Evolutionary conservation across 2,113 vertebrate genomes (phyloP).

Genomic region (Colinus virginianus): DNA sequence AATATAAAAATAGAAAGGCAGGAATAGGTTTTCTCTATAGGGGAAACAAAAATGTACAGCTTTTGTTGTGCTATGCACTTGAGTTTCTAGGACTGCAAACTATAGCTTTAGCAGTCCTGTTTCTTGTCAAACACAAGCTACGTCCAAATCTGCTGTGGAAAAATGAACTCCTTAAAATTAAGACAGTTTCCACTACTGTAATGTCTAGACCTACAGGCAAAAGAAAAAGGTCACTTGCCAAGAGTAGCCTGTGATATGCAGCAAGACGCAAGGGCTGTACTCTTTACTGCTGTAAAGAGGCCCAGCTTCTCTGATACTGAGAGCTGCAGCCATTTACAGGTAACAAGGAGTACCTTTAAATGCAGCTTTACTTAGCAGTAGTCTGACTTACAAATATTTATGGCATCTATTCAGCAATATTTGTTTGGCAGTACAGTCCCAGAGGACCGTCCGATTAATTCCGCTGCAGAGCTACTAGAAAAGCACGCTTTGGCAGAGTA

Average conservation of each 20-base stretch:
- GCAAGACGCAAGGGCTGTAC: not conserved
- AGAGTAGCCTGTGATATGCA: conserved; percentile 3
- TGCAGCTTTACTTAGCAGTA: not conserved
- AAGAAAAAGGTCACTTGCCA: conserved; percentile 13
- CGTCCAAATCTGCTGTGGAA: conserved; percentile 1
- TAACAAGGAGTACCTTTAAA: not conserved
- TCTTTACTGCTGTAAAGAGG: not conserved
- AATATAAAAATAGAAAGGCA: not conserved
- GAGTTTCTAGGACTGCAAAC: not conserved
- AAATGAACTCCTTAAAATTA: conserved; percentile 39
- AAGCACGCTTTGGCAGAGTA: not conserved
- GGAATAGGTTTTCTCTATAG: not conserved
- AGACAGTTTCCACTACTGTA: conserved; percentile 35
- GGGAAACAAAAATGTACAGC: not conserved
- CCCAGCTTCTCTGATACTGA: not conserved
- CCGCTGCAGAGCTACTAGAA: not conserved
- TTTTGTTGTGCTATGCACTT: not conserved
- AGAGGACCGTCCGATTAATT: not conserved
- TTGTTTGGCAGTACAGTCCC: not conserved
- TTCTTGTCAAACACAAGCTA: conserved; percentile 38
- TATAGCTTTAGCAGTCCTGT: conserved; percentile 4
- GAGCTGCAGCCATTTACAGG: not conserved
- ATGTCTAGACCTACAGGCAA: conserved; percentile 56
- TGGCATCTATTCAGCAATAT: not conserved
- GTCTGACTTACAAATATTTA: not conserved